Evolutionary conservation across 2,797 vertebrate species (phyloP).

Genomic region (Acanthurus lineatus): DNA sequence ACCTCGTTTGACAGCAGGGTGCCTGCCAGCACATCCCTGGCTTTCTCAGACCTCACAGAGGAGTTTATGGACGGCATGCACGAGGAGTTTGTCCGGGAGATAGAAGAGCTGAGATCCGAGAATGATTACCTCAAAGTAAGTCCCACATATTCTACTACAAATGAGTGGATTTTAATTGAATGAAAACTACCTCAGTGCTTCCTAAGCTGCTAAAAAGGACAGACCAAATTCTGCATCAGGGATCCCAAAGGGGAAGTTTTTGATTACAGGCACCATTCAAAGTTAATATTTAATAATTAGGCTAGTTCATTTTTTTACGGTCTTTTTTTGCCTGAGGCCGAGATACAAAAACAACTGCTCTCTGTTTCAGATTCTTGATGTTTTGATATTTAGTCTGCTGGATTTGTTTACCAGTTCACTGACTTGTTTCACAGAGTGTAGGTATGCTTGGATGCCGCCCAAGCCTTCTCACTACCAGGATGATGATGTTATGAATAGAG

Average conservation of each 20-base stretch:
- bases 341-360: not conserved
- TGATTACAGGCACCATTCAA: not conserved
- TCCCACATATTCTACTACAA: not conserved
- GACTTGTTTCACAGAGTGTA: constrained; percentile 3
- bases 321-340: not conserved
- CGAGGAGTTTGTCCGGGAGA: constrained; percentile 92
- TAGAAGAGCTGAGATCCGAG: constrained; percentile 96
- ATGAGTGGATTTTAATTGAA: not conserved
- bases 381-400: not conserved
- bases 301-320: not conserved
- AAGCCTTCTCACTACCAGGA: constrained; percentile 41
- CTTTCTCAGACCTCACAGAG: constrained; percentile 98
- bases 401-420: constrained; percentile 17
- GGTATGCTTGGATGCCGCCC: constrained; percentile 31
- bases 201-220: not conserved
- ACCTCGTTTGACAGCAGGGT: constrained; percentile 94
- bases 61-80: constrained; percentile 93
- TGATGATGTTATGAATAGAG: constrained; percentile 33
- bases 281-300: not conserved
- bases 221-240: not conserved
- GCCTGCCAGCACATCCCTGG: constrained; percentile 93
- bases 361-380: not conserved
- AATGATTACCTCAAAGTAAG: constrained; percentile 99
- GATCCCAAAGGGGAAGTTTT: not conserved
- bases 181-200: not conserved